A percentile compares a stretch with the other conserved stretches of the same genome.
These are phyloP conservation scores for Hemicrepidius hirtus DNA, from an alignment of 2,888 invertebrate species.

Conservation along the genomic window DNA sequence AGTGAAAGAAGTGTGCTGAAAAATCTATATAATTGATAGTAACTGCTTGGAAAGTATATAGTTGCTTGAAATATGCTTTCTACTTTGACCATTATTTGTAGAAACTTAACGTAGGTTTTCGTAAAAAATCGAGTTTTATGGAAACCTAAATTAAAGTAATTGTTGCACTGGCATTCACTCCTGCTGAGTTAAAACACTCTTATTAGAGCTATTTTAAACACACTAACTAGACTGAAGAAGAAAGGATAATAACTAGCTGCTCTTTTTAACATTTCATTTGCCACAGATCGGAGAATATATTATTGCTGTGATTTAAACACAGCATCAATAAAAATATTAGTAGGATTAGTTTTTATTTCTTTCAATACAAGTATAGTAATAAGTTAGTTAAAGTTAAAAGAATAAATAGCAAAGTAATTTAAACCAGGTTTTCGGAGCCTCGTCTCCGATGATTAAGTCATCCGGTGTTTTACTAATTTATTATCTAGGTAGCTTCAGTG, in stretches of 20 bases:
- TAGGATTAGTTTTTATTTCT: too few relatives aligned
- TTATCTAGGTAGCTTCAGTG: too few relatives aligned
- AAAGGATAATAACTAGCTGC: background rate
- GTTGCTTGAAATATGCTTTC: constrained; percentile 53
- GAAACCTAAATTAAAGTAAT: constrained; percentile 41
- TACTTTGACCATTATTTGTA: constrained; percentile 45
- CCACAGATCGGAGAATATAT: too few relatives aligned
- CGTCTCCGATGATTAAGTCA: too few relatives aligned
- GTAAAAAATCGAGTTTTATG: constrained; percentile 34
- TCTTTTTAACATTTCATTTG: too few relatives aligned
- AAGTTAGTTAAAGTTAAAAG: too few relatives aligned
- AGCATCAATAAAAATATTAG: too few relatives aligned
- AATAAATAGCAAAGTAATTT: too few relatives aligned
- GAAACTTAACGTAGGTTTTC: constrained; percentile 34
- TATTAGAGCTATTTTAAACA: constrained; percentile 10
- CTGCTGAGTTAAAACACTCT: constrained; percentile 22
- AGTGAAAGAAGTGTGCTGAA: constrained; percentile 53
- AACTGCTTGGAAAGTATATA: constrained; percentile 54
- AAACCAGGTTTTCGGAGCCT: too few relatives aligned
- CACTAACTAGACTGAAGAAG: constrained; percentile 23
- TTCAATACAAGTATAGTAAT: too few relatives aligned
- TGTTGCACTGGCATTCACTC: constrained; percentile 43
- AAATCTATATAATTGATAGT: constrained; percentile 53
- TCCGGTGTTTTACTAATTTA: too few relatives aligned
- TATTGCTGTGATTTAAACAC: too few relatives aligned